phyloP scores from a whole-genome alignment of 2,113 vertebrate species.

The Mormyrus lacerda region DNA sequence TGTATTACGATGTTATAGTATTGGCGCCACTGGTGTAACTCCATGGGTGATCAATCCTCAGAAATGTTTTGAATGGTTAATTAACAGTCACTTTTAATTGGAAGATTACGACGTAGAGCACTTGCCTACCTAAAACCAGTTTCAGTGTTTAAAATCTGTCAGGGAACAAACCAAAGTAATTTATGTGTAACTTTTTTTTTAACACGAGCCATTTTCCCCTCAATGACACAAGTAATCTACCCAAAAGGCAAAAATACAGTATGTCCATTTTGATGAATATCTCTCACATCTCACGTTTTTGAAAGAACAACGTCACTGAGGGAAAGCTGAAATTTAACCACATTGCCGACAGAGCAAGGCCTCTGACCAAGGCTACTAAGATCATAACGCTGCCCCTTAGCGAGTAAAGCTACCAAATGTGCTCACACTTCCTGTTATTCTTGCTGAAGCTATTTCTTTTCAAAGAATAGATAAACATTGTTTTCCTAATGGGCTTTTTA shows the following conservation, averaged over 20 bases:
- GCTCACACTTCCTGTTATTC: neutral
- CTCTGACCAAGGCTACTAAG: neutral
- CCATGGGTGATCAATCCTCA: neutral
- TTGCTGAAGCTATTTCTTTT: neutral
- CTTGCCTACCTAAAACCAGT: neutral
- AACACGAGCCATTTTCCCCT: neutral
- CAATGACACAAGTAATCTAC: neutral
- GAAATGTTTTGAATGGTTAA: neutral
- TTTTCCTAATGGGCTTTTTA: slow-evolving; percentile 1
- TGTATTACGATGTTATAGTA: neutral
- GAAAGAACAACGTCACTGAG: neutral
- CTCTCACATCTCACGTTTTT: neutral
- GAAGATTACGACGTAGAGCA: neutral
- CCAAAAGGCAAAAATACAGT: neutral
- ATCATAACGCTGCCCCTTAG: neutral
- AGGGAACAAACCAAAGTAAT: neutral
- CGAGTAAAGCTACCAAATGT: neutral
- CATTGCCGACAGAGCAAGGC: neutral
- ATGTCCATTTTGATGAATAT: neutral
- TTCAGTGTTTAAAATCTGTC: neutral
- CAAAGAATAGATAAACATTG: neutral
- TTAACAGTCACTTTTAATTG: neutral
- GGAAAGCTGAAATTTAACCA: neutral
- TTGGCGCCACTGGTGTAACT: neutral
- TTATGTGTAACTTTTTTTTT: neutral